Evolutionary conservation across 2,797 vertebrate genomes (phyloP).

Genomic region (Gobionotothen gibberifrons): DNA sequence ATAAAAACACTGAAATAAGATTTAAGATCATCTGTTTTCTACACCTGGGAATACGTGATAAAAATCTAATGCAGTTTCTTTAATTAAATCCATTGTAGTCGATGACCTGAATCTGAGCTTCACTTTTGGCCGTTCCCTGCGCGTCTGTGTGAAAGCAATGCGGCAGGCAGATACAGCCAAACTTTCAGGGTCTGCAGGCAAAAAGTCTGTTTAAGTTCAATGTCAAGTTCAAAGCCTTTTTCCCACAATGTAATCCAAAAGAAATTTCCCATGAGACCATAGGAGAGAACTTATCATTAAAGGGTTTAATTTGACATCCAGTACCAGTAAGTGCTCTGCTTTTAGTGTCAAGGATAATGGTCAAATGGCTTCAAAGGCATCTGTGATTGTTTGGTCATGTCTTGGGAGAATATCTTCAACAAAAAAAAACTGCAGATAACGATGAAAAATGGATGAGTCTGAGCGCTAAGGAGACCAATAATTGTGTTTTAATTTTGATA

Average conservation of each 20-base stretch:
- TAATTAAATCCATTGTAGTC: constrained; percentile 38
- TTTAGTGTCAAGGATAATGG: constrained; percentile 84
- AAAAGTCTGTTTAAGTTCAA: constrained; percentile 86
- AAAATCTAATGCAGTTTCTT: constrained; percentile 22
- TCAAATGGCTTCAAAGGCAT: constrained; percentile 82
- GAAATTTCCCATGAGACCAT: constrained; percentile 83
- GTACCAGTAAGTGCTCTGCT: constrained; percentile 81
- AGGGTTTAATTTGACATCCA: constrained; percentile 86
- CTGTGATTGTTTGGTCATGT: constrained; percentile 64
- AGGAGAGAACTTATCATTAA: constrained; percentile 84
- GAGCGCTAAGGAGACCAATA: constrained; percentile 40
- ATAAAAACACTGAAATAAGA: neutral
- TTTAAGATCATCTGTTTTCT: constrained; percentile 4
- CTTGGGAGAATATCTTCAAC: constrained; percentile 66
- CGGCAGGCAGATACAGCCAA: constrained; percentile 55
- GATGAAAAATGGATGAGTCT: constrained; percentile 64
- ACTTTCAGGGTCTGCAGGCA: constrained; percentile 71
- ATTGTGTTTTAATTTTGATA: constrained; percentile 46
- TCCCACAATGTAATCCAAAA: constrained; percentile 85
- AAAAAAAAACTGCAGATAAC: constrained; percentile 66
- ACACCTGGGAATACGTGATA: constrained; percentile 25
- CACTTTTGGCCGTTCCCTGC: constrained; percentile 41
- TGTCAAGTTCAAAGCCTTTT: constrained; percentile 87
- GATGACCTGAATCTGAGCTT: constrained; percentile 44
- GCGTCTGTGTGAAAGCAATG: constrained; percentile 44